A percentile compares a stretch with the other conserved stretches of the same genome.
Conservation (phyloP, 2,888 invertebrate species). For the Molorchus minor region DNA sequence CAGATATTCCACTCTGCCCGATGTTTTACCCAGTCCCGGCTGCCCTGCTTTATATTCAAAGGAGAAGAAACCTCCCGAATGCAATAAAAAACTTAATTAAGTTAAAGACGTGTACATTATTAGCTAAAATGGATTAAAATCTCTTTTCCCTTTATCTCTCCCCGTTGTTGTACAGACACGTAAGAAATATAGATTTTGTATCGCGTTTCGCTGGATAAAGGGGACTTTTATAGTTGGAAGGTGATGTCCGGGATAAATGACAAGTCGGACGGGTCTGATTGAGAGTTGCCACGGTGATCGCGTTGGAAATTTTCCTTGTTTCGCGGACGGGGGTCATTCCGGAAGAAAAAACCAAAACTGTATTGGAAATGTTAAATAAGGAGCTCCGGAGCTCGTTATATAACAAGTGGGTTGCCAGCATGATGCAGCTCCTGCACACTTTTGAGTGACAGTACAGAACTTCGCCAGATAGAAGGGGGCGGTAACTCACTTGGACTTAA, state of each 20-base stretch:
- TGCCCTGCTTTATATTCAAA: conserved; percentile 22
- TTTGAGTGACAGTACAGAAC: no score
- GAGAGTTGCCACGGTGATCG: conserved; percentile 29
- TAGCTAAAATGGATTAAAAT: not conserved
- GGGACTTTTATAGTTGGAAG: conserved; percentile 20
- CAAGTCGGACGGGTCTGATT: conserved; percentile 31
- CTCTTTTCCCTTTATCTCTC: conserved; percentile 5
- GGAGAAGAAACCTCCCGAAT: conserved; percentile 5
- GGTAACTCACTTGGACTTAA: no score
- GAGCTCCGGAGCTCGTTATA: no score
- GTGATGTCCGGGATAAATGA: conserved; percentile 29
- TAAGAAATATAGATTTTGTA: conserved; percentile 29
- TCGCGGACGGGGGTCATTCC: not conserved
- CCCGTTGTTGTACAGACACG: conserved; percentile 3
- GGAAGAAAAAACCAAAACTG: no score
- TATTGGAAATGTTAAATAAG: no score
- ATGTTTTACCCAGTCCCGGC: conserved; percentile 19
- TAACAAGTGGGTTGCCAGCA: no score
- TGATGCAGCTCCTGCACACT: no score
- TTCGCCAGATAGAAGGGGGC: no score
- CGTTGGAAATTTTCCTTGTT: conserved; percentile 14
- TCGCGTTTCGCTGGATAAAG: conserved; percentile 19
- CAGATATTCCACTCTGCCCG: conserved; percentile 14
- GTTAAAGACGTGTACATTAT: conserved; percentile 20
- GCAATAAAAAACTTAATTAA: conserved; percentile 24